Evolutionary conservation across 1,140 invertebrate genomes (phyloP).

Genomic region (Nilaparvata lugens): DNA sequence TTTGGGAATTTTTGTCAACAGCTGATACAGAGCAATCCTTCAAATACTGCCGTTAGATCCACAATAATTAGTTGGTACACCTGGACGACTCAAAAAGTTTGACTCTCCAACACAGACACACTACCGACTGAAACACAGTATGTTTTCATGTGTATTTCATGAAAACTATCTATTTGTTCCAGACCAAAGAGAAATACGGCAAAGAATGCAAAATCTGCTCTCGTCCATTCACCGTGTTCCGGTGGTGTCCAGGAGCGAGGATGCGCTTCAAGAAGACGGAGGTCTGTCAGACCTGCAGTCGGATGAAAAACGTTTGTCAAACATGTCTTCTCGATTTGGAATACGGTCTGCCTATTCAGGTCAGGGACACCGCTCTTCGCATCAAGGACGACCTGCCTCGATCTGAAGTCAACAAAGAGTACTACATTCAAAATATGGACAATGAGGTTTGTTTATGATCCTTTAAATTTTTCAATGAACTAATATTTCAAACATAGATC

Average conservation of each 20-base stretch:
- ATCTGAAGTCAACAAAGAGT: slow-evolving; percentile 98
- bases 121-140: too few relatives aligned
- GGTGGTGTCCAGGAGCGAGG: slow-evolving; percentile 94
- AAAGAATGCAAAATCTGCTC: slow-evolving; percentile 99
- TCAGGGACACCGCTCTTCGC: slow-evolving; percentile 90
- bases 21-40: too few relatives aligned
- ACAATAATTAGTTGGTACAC: too few relatives aligned
- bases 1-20: too few relatives aligned
- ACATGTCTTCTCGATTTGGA: slow-evolving; percentile 97
- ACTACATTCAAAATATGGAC: slow-evolving; percentile 94
- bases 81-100: too few relatives aligned
- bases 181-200: slow-evolving; percentile 97
- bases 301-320: slow-evolving; percentile 98
- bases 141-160: slow-evolving; percentile 4
- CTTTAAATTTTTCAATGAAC: too few relatives aligned
- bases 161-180: slow-evolving; percentile 30
- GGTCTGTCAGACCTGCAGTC: slow-evolving; percentile 98
- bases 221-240: slow-evolving; percentile 95
- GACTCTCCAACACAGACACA: too few relatives aligned
- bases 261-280: slow-evolving; percentile 99
- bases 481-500: too few relatives aligned
- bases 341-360: slow-evolving; percentile 91
- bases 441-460: slow-evolving; percentile 48
- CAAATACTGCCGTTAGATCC: too few relatives aligned
- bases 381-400: slow-evolving; percentile 92